These are phyloP conservation scores for Serranus cabrilla DNA, from an alignment of 2,797 vertebrate genomes.

Conservation along the genomic window DNA sequence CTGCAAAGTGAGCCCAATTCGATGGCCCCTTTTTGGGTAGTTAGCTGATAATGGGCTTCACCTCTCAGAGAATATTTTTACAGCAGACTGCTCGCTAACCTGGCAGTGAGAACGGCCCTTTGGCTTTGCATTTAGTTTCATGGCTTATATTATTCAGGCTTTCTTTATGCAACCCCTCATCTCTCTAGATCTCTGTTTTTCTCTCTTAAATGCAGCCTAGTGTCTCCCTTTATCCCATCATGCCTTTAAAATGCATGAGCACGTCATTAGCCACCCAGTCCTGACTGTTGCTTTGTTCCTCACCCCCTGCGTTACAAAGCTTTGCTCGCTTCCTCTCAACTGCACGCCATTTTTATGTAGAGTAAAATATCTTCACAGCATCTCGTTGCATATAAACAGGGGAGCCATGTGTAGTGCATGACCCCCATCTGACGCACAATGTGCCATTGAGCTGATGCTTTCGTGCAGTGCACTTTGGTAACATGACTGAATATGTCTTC, in stretches of 20 bases:
- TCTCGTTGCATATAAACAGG: slow-evolving; percentile 17
- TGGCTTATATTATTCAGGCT: slow-evolving; percentile 36
- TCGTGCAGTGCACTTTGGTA: not conserved
- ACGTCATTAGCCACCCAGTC: not conserved
- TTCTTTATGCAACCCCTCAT: slow-evolving; percentile 4
- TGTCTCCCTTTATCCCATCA: slow-evolving; percentile 27
- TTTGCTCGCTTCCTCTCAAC: not conserved
- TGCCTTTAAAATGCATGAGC: slow-evolving; percentile 42
- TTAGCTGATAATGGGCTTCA: slow-evolving; percentile 76
- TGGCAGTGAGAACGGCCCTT: slow-evolving; percentile 39
- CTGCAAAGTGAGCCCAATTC: slow-evolving; percentile 62
- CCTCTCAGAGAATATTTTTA: slow-evolving; percentile 64
- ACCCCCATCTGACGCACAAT: not conserved
- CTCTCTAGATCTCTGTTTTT: slow-evolving; percentile 28
- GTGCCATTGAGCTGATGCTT: not conserved
- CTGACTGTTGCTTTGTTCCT: slow-evolving; percentile 27
- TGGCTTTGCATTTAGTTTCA: slow-evolving; percentile 61
- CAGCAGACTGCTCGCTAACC: slow-evolving; percentile 44
- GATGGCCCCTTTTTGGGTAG: slow-evolving; percentile 69
- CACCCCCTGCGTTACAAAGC: slow-evolving; percentile 17
- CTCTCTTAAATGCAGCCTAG: slow-evolving; percentile 32
- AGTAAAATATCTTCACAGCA: slow-evolving; percentile 25
- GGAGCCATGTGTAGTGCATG: not conserved
- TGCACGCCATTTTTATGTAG: slow-evolving; percentile 1
- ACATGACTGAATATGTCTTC: not conserved